phyloP scores from a whole-genome alignment of 2,888 invertebrate genomes.

The Aphidoletes aphidimyza region DNA sequence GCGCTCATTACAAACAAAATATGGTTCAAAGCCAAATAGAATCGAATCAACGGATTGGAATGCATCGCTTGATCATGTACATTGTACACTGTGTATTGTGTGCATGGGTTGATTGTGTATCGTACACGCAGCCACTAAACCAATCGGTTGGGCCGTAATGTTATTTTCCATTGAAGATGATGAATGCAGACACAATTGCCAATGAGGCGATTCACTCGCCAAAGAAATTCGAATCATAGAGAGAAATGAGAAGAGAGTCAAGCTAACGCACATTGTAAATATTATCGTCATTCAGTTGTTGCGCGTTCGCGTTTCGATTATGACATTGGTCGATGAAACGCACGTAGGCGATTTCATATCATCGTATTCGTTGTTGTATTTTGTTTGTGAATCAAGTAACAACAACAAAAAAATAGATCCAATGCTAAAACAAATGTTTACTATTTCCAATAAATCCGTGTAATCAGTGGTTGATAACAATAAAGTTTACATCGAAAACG shows the following conservation, averaged over 20 bases:
- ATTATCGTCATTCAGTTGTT: conserved; percentile 34
- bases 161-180: conserved; percentile 37
- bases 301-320: neutral
- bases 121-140: neutral
- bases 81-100: neutral
- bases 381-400: neutral
- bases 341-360: conserved; percentile 11
- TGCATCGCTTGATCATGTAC: conserved; percentile 6
- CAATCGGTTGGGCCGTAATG: neutral
- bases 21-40: conserved; percentile 44
- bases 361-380: neutral
- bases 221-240: neutral
- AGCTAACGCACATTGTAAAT: conserved; percentile 18
- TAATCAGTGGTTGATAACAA: neutral
- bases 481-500: no score
- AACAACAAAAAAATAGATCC: no score
- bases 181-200: neutral
- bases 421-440: no score
- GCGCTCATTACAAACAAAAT: conserved; percentile 44
- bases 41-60: neutral
- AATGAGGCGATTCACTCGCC: conserved; percentile 2
- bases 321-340: conserved; percentile 6
- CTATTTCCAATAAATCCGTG: neutral
- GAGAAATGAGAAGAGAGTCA: neutral
- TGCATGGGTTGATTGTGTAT: no score